A percentile compares a stretch with the other conserved stretches of the same genome.
These are phyloP conservation scores for Agelas oroides DNA, from an alignment of 37 sponge, comb jelly and placozoan genomes.

Conservation along the genomic window DNA sequence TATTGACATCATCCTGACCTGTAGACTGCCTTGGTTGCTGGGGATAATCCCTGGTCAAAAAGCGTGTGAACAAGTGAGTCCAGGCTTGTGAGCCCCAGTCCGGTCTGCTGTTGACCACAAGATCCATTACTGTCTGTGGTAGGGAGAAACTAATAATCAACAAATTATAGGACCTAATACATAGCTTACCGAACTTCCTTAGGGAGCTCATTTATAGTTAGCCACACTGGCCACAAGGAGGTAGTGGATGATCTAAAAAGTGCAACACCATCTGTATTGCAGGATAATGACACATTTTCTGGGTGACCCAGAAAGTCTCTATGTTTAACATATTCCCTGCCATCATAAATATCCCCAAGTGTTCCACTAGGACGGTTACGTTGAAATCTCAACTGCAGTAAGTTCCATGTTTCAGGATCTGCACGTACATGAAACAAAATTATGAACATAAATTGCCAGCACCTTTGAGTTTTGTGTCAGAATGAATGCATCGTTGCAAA, in stretches of 20 bases:
- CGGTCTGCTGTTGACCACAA: too few relatives aligned
- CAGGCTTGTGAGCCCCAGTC: too few relatives aligned
- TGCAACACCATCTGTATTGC: constrained; percentile 5
- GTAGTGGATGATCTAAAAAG: background rate
- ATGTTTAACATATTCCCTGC: background rate
- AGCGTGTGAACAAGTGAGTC: too few relatives aligned
- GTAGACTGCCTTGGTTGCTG: too few relatives aligned
- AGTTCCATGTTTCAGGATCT: background rate
- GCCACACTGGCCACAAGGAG: constrained; percentile 5
- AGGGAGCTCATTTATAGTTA: constrained; percentile 6
- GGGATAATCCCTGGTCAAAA: too few relatives aligned
- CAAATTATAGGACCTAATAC: too few relatives aligned
- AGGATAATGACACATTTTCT: background rate
- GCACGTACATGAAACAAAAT: background rate
- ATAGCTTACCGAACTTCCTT: too few relatives aligned
- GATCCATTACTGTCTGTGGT: too few relatives aligned
- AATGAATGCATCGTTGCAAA: too few relatives aligned
- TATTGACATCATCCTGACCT: too few relatives aligned
- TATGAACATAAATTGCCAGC: background rate
- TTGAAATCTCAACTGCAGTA: background rate
- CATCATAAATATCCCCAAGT: background rate
- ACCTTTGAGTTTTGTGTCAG: background rate
- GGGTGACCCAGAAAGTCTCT: background rate
- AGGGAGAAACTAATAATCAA: too few relatives aligned
- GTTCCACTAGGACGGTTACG: background rate